Percentiles rank a stretch among this genome's conserved stretches.
phyloP scores from a whole-genome alignment of 2,797 vertebrate genomes.

The Carapus acus region DNA sequence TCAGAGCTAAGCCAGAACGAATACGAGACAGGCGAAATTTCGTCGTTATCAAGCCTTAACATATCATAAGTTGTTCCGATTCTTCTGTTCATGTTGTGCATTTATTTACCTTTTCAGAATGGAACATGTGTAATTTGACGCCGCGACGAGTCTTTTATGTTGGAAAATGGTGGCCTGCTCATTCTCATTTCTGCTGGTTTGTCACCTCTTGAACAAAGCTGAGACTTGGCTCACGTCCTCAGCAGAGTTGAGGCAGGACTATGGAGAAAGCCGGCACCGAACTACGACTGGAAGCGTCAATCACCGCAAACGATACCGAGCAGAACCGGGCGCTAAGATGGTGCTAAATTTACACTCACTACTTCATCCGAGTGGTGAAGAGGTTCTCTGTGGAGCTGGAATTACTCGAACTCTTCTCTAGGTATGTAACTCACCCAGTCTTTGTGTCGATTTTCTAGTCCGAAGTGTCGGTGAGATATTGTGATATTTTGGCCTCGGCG shows the following conservation, averaged over 20 bases:
- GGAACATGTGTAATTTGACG: too few relatives aligned
- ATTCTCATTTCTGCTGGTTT: neutral
- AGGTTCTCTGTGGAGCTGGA: slow-evolving; percentile 20
- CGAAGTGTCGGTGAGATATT: too few relatives aligned
- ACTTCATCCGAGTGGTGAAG: slow-evolving; percentile 10
- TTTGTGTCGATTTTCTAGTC: slow-evolving; percentile 28
- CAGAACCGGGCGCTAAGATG: slow-evolving; percentile 8
- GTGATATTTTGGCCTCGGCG: too few relatives aligned
- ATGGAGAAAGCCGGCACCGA: slow-evolving; percentile 17
- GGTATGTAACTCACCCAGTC: slow-evolving; percentile 18
- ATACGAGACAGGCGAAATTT: too few relatives aligned
- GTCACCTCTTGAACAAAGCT: neutral
- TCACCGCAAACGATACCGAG: too few relatives aligned
- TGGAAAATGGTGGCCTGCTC: neutral
- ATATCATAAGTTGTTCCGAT: too few relatives aligned
- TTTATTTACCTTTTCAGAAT: too few relatives aligned
- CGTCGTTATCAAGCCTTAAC: too few relatives aligned
- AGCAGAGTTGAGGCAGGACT: slow-evolving; percentile 6
- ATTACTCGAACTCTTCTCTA: neutral
- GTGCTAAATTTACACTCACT: neutral
- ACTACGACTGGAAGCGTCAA: neutral
- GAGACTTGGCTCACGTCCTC: neutral
- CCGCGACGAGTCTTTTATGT: too few relatives aligned
- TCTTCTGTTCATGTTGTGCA: too few relatives aligned
- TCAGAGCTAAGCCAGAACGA: too few relatives aligned